A percentile compares a stretch with the other conserved stretches of the same genome.
Conservation (phyloP, 2,888 invertebrate genomes). For the Choreutis nemorana region DNA sequence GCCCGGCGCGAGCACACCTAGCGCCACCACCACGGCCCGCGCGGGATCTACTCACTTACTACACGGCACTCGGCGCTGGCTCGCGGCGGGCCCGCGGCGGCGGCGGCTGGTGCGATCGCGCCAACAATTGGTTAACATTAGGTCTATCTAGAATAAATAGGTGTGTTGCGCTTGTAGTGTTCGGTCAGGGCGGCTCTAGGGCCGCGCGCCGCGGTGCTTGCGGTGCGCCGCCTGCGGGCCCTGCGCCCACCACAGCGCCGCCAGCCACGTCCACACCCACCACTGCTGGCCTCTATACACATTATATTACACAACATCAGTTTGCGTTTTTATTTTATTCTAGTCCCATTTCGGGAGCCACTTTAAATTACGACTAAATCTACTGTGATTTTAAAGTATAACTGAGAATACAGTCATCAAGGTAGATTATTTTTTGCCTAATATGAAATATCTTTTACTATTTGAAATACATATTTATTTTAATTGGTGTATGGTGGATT, state of each 20-base stretch:
- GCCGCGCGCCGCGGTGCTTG: slow-evolving; percentile 67
- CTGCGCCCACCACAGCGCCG: slow-evolving; percentile 15
- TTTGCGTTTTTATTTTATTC: slow-evolving; percentile 2
- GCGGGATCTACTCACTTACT: no score
- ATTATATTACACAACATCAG: no score
- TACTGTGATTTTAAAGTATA: no score
- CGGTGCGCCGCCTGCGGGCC: slow-evolving; percentile 35
- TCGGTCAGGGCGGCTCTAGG: slow-evolving; percentile 61
- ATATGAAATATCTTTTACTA: no score
- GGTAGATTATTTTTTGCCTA: no score
- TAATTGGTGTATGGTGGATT: no score
- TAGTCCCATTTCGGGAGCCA: slow-evolving; percentile 12
- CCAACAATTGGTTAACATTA: slow-evolving; percentile 59
- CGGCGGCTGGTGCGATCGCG: slow-evolving; percentile 35
- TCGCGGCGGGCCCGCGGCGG: slow-evolving; percentile 37
- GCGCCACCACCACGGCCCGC: no score
- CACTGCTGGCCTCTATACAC: no score
- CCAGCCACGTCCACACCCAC: no score
- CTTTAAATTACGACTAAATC: neutral
- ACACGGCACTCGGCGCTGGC: slow-evolving; percentile 15
- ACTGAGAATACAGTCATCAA: no score
- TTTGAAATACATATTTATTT: no score
- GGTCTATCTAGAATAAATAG: slow-evolving; percentile 63
- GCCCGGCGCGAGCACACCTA: slow-evolving; percentile 32
- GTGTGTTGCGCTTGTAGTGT: slow-evolving; percentile 16